Base-by-base conservation (phyloP, 2,888 invertebrate species). In the Leptothorax acervorum region DNA sequence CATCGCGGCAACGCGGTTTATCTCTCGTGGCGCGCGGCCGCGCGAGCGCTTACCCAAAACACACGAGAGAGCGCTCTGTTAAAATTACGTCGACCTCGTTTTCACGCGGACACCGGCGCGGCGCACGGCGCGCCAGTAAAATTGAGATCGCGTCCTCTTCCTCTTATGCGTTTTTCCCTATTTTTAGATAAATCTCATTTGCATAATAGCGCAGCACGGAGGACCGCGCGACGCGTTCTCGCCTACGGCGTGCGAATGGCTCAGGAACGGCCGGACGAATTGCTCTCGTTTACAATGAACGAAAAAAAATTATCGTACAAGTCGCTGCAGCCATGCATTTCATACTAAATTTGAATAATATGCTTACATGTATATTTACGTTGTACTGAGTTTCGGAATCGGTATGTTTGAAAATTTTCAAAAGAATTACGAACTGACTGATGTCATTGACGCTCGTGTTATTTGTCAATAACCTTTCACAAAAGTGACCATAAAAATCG, bases 171-270 rank as follows among this genome's bases (percentile, higher is more conserved):
- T 82, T 78, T 82, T 55, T 76, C 31, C 6, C 63, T 82, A 74
- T 82, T 82, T 82, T 84, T 79, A 84, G 78, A 85, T 84, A 84
- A 84, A 85, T 79, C 73, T 79, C 74, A 84, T 85, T 85, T 85
- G 74, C 85, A 84, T 85, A 85, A 85, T 84, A 84, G 53, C 79
- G 39, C 23, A 42, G 57, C 42, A 39, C 55, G 85, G 60, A 78
- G 57, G 60, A 78, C 62, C 57, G 73, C 55, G 71, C 63, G 82
- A 70, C 63, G n/a, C 63, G 62, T 62, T 60, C 79, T 79, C 75
- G 65, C 65, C 84, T 53, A 65, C 11, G 53, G 60, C 70, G 66
- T 71, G 85, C 15, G 62, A 65, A 73, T 62, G 60, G 63, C 23
- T 73, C 23, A 28, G 60, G 31, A 75, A 70, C 42, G 78, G 39